Evolutionary conservation across 2,113 vertebrate species (phyloP).

Genomic region (Syngnathus scovelli): DNA sequence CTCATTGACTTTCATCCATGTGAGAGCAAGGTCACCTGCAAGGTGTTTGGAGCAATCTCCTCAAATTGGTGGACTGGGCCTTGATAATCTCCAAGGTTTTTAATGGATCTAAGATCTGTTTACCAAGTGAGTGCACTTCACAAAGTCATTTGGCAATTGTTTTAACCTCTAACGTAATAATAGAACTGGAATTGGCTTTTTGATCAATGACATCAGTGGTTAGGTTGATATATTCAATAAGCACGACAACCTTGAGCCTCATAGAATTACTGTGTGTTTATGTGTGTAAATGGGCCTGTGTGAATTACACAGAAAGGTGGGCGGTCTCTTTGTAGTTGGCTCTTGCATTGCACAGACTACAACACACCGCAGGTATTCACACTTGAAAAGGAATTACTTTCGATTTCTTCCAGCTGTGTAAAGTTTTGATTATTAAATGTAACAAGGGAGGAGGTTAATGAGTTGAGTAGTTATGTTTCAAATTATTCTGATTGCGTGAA

Average conservation of each 20-base stretch:
- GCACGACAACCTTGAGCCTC: constrained; percentile 68
- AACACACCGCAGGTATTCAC: constrained; percentile 3
- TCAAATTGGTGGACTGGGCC: constrained; percentile 67
- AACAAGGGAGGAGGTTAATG: neutral
- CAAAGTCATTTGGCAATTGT: constrained; percentile 73
- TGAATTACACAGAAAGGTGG: constrained; percentile 14
- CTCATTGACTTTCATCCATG: constrained; percentile 63
- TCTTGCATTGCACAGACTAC: constrained; percentile 6
- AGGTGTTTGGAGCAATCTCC: constrained; percentile 67
- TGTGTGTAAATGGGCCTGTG: constrained; percentile 15
- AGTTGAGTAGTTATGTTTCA: neutral
- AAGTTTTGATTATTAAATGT: neutral
- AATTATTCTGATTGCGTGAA: neutral
- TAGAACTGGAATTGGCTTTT: constrained; percentile 72
- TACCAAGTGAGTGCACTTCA: constrained; percentile 66
- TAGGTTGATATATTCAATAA: constrained; percentile 75
- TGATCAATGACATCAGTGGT: constrained; percentile 74
- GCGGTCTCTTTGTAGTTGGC: constrained; percentile 14
- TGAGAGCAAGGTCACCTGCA: constrained; percentile 59
- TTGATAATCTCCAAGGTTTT: constrained; percentile 68
- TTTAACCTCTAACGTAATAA: constrained; percentile 69
- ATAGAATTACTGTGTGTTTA: constrained; percentile 34
- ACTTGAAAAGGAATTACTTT: constrained; percentile 24
- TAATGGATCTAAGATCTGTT: constrained; percentile 71
- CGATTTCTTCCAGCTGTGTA: neutral